Percentiles rank a stretch among this genome's conserved stretches.
These are phyloP conservation scores for Eupeodes corollae DNA, from an alignment of 1,140 invertebrate genomes.

Conservation along the genomic window DNA sequence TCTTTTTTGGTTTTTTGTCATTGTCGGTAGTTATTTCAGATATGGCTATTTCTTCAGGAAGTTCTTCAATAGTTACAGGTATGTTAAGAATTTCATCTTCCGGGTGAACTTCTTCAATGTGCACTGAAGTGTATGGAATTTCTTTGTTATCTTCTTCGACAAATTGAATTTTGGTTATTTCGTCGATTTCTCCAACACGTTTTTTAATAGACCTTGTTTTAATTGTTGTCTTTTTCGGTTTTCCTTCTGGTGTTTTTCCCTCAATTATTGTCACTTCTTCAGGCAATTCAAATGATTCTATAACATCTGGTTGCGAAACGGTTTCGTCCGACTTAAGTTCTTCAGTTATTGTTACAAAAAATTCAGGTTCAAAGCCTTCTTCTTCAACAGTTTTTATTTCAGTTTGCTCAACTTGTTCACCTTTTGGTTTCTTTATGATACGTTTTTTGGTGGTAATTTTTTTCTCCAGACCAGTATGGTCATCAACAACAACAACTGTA, in stretches of 20 bases:
- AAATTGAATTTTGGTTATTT: conserved; percentile 31
- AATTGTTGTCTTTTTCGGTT: conserved; percentile 27
- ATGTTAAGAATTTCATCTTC: conserved; percentile 11
- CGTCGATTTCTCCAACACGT: conserved; percentile 18
- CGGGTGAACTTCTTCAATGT: conserved; percentile 18
- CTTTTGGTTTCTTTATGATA: conserved; percentile 15
- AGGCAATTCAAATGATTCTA: conserved; percentile 18
- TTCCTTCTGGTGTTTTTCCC: conserved; percentile 23
- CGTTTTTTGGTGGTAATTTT: conserved; percentile 14
- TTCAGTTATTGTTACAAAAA: conserved; percentile 18
- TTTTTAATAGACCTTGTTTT: conserved; percentile 29
- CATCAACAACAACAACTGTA: conserved; percentile 5
- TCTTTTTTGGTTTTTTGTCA: conserved; percentile 29
- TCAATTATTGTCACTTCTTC: conserved; percentile 38
- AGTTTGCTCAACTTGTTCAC: conserved; percentile 16
- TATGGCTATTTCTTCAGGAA: conserved; percentile 37
- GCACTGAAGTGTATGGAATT: conserved; percentile 20
- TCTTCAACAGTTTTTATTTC: conserved; percentile 24
- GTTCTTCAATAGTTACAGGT: conserved; percentile 24
- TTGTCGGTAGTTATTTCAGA: conserved; percentile 31
- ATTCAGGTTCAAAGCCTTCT: conserved; percentile 19
- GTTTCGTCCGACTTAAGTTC: conserved; percentile 8
- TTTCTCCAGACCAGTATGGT: conserved; percentile 9
- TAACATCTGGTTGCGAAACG: conserved; percentile 4
- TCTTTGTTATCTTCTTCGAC: conserved; percentile 34